Evolutionary conservation across 1,140 invertebrate genomes (phyloP), one percentile per base, ranked within the genome.

Genomic region (Anastrepha obliqua): DNA sequence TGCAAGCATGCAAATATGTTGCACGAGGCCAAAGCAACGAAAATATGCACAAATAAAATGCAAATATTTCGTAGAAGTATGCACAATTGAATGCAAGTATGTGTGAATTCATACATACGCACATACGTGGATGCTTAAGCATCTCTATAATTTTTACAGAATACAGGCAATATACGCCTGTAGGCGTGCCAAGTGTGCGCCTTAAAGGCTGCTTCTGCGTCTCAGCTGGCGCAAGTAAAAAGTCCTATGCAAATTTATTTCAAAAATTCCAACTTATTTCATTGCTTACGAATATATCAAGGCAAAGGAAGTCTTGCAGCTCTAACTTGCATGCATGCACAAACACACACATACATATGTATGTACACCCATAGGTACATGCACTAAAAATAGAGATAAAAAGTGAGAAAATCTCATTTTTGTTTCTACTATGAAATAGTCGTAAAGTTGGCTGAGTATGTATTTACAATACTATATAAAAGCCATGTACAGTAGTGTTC

Each of bases 41-140:
- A 81, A 81, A 1, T 81, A 81, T 55, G 74, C 74, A 81, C 47
- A 81, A 81, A 81, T 81, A 81, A 81, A 81, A 81, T 81, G 74
- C 74, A 81, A 81, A 81, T 81, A 81, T 55, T 81, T 81, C 51
- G 17, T 55, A 81, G 55, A 81, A 47, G 44, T 55, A 81, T 81
- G 47, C 74, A 81, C 44, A 81, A 81, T 81, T 81, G 74, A 58
- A 55, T 17, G 44, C 42, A n/a, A 44, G 42, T 42, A 74, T 17
- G 47, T 39, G 44, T 78, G 47, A 51, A n/a, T 51, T 2, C 2
- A 51, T 4, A 51, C 8, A 51, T 15, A 78, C 44, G 6, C 47
- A 15, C 13, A 74, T 51, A 74, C 13, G 47, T 55, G 60, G 15
- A 62, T 62, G 7, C 20, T 29, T 67, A 62, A 39, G 65, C 29